Evolutionary conservation across 1,140 invertebrate genomes (phyloP).

Genomic region (Triops cancriformis): DNA sequence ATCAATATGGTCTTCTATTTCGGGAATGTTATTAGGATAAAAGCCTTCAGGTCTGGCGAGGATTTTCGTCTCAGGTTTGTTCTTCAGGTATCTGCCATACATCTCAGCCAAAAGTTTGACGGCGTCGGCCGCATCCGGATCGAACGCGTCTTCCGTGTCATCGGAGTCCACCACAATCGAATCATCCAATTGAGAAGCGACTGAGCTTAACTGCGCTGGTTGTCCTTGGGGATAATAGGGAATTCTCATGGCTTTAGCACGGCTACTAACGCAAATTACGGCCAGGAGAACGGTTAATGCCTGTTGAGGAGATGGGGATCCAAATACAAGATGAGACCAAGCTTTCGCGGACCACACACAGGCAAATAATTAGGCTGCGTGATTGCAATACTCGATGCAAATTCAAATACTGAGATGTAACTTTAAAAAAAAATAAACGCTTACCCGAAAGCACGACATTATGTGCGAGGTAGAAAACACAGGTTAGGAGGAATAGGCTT

Average conservation of each 20-base stretch:
- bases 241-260: neutral
- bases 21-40: conserved; percentile 19
- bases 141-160: neutral
- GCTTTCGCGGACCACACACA: too few relatives aligned
- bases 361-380: too few relatives aligned
- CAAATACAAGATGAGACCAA: too few relatives aligned
- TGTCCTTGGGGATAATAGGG: neutral
- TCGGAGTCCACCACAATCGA: neutral
- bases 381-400: too few relatives aligned
- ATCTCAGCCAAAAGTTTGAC: conserved; percentile 22
- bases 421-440: too few relatives aligned
- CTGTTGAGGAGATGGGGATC: too few relatives aligned
- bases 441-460: neutral
- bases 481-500: conserved; percentile 5
- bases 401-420: too few relatives aligned
- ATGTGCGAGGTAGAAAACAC: neutral
- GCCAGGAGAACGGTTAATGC: too few relatives aligned
- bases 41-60: conserved; percentile 23
- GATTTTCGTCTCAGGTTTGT: neutral
- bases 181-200: neutral
- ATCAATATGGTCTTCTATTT: conserved; percentile 14
- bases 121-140: neutral
- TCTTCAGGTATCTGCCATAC: conserved; percentile 20
- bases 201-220: neutral
- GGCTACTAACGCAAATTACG: too few relatives aligned